These are phyloP conservation scores for Trachelus troglodyta DNA, from an alignment of 2,888 invertebrate genomes.

Conservation along the genomic window DNA sequence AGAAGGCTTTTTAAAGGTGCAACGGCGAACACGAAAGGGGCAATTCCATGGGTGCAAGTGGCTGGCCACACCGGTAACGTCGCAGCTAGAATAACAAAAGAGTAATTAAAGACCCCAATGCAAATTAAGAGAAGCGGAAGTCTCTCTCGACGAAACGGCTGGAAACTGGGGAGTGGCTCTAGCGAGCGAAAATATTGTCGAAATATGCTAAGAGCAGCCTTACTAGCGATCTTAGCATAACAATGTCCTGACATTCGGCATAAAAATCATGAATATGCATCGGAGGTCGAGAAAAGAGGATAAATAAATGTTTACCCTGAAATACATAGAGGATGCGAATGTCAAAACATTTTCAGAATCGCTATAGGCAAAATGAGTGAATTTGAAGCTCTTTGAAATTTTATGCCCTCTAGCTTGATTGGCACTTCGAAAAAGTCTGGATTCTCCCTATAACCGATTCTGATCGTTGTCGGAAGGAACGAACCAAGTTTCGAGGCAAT, in stretches of 20 bases:
- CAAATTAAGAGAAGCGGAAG: conserved; percentile 36
- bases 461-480: background rate
- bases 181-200: conserved; percentile 51
- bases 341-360: background rate
- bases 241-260: conserved; percentile 55
- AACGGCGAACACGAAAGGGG: conserved; percentile 20
- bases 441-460: background rate
- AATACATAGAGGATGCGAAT: background rate
- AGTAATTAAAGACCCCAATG: conserved; percentile 51
- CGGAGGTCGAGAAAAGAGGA: conserved; percentile 4
- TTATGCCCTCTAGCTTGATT: background rate
- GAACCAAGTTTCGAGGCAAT: background rate
- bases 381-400: background rate
- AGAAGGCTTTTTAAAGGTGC: background rate
- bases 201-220: conserved; percentile 58
- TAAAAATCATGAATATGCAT: conserved; percentile 58
- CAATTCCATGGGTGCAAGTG: conserved; percentile 15
- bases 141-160: background rate
- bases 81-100: conserved; percentile 33
- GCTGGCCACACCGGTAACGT: background rate
- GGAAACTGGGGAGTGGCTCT: conserved; percentile 21
- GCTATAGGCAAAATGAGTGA: background rate
- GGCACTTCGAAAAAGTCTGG: background rate
- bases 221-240: conserved; percentile 57
- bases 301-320: background rate